Evolutionary conservation across 1,140 invertebrate species (phyloP).

Genomic region (Amphibalanus amphitrite): DNA sequence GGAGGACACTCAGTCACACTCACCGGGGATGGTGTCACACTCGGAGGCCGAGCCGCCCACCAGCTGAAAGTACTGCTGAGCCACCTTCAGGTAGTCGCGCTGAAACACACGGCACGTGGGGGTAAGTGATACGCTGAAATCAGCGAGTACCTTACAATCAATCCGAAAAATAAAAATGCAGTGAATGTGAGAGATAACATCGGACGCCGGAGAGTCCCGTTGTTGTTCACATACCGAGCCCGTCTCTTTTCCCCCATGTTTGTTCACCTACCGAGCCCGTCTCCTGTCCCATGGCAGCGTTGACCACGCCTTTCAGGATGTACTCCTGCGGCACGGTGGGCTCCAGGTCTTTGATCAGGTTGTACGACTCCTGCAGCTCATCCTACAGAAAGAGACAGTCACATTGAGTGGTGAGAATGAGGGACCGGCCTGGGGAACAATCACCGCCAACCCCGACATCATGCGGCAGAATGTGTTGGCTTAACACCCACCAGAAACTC

Average conservation of each 20-base stretch:
- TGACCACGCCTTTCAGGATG: constrained; percentile 89
- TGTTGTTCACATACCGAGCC: not conserved
- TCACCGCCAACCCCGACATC: too few species aligned
- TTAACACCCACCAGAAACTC: too few species aligned
- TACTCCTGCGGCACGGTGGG: constrained; percentile 89
- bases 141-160: too few species aligned
- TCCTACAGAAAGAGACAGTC: constrained; percentile 29
- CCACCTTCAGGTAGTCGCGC: constrained; percentile 82
- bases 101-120: constrained; percentile 26
- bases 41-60: constrained; percentile 91
- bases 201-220: too few species aligned
- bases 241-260: too few species aligned
- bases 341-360: constrained; percentile 79
- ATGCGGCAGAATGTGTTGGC: too few species aligned
- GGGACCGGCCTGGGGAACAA: too few species aligned
- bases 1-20: constrained; percentile 1
- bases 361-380: constrained; percentile 74
- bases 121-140: too few species aligned
- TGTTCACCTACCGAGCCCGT: constrained; percentile 53
- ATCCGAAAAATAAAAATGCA: too few species aligned
- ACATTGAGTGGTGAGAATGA: not conserved
- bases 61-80: constrained; percentile 89
- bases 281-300: constrained; percentile 83
- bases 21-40: constrained; percentile 68
- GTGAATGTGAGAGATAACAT: too few species aligned